A percentile compares a stretch with the other conserved stretches of the same genome.
Evolutionary conservation across 1,140 invertebrate species (phyloP).

Genomic region (Rhynchophorus ferrugineus): DNA sequence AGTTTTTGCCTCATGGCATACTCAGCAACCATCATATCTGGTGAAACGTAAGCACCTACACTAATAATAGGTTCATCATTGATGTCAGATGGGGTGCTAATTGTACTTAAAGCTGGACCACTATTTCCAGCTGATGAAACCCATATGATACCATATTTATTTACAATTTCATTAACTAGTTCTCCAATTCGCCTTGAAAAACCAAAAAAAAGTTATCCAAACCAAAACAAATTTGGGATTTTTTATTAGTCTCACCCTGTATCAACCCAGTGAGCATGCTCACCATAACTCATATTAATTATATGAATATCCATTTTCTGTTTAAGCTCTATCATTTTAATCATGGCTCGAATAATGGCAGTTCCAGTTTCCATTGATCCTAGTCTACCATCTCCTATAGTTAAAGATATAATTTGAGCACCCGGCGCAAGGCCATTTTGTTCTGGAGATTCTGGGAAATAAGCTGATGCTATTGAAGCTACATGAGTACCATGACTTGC

Average conservation of each 20-base stretch:
- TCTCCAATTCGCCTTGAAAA: conserved; percentile 66
- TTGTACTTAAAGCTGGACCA: conserved; percentile 86
- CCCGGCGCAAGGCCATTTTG: conserved; percentile 94
- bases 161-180: conserved; percentile 82
- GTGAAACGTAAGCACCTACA: conserved; percentile 93
- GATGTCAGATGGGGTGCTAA: conserved; percentile 89
- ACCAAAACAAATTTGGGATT: conserved; percentile 30
- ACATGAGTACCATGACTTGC: conserved; percentile 96
- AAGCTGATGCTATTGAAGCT: conserved; percentile 86
- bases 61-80: conserved; percentile 74
- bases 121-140: conserved; percentile 90
- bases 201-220: not conserved
- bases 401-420: conserved; percentile 89
- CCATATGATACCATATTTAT: conserved; percentile 88
- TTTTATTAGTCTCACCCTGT: conserved; percentile 59
- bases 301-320: conserved; percentile 65
- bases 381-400: conserved; percentile 81
- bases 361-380: conserved; percentile 95
- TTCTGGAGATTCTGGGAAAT: conserved; percentile 85
- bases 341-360: conserved; percentile 83
- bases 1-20: conserved; percentile 83
- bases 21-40: conserved; percentile 94
- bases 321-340: conserved; percentile 69
- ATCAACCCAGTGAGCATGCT: conserved; percentile 84
- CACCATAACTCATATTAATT: conserved; percentile 98